Conservation (phyloP, 2,113 vertebrate species). For the Hippocampus barbouri region DNA sequence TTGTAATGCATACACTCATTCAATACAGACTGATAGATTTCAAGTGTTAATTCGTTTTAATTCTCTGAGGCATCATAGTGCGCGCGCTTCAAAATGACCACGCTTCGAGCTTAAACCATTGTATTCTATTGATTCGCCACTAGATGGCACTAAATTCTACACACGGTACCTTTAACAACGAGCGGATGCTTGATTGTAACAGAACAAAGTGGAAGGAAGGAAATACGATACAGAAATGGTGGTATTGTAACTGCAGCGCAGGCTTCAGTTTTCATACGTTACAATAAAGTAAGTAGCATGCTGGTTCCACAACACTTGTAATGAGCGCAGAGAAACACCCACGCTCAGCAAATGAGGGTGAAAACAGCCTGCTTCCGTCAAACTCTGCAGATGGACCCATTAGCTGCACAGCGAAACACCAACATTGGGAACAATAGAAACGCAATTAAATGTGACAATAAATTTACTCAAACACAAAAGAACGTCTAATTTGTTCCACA, state of each 20-base stretch:
- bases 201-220: no score
- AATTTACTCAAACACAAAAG: neutral
- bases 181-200: no score
- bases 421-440: neutral
- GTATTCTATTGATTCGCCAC: no score
- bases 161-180: no score
- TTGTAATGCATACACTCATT: no score
- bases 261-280: neutral
- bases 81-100: no score
- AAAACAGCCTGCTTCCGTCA: neutral
- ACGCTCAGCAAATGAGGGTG: neutral
- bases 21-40: no score
- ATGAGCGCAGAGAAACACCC: neutral
- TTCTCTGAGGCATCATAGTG: no score
- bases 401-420: neutral
- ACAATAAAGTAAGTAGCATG: neutral
- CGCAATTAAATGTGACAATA: constrained; percentile 1
- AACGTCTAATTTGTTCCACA: neutral
- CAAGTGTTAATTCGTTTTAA: no score
- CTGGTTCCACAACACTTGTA: neutral
- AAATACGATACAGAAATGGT: neutral
- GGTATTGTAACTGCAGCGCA: neutral
- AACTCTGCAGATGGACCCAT: neutral
- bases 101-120: no score
- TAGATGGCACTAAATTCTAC: no score